Percentiles rank a stretch among this genome's conserved stretches.
Conservation (phyloP, 2,888 invertebrate genomes). For the Cosmia trapezina region DNA sequence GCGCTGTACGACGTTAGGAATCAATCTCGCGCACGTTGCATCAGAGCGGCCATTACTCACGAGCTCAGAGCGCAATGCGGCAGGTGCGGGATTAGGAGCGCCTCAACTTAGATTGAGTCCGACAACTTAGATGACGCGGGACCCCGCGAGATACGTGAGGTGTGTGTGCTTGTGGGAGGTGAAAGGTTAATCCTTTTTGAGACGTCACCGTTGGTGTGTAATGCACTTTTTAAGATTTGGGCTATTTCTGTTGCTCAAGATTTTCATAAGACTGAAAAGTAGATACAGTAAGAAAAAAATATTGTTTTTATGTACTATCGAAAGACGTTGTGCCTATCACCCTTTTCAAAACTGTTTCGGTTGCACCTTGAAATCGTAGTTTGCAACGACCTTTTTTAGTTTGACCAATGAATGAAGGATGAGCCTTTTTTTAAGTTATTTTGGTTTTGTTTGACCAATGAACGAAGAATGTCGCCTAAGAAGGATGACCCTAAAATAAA, state of each 20-base stretch:
- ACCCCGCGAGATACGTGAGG: constrained; percentile 40
- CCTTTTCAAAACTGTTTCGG: too few relatives aligned
- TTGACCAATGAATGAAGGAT: too few relatives aligned
- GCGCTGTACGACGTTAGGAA: constrained; percentile 36
- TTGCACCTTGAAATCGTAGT: too few relatives aligned
- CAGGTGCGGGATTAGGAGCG: constrained; percentile 40
- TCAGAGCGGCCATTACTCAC: constrained; percentile 34
- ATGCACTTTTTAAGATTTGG: constrained; percentile 7
- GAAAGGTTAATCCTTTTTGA: background rate
- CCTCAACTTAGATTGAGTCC: constrained; percentile 69
- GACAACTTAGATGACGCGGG: constrained; percentile 68
- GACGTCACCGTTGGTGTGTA: background rate
- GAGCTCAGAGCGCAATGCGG: constrained; percentile 44
- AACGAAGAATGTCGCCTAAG: too few relatives aligned
- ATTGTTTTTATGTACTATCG: too few relatives aligned
- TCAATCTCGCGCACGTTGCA: constrained; percentile 53
- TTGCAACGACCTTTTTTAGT: too few relatives aligned
- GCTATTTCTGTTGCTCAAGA: background rate
- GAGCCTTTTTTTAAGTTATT: too few relatives aligned
- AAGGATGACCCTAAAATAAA: too few relatives aligned
- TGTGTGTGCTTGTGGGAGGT: background rate
- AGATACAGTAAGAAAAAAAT: too few relatives aligned
- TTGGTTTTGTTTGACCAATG: too few relatives aligned
- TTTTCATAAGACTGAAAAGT: background rate
- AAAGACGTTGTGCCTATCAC: too few relatives aligned